phyloP scores from a whole-genome alignment of 2,113 vertebrate genomes.

The Amphiprion percula region DNA sequence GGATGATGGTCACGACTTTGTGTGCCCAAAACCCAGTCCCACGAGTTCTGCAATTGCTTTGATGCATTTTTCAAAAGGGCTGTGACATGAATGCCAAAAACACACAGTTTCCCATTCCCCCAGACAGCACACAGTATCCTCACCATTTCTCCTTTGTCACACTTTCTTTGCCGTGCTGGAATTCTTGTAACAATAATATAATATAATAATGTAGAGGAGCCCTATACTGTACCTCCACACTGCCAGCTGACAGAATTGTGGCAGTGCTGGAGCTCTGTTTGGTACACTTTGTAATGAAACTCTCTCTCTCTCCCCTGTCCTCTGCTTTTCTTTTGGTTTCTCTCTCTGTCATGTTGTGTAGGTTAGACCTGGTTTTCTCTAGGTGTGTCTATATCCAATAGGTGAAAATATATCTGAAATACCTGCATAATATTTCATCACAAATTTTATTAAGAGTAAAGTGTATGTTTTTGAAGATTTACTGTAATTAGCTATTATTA shows the following conservation, averaged over 20 bases:
- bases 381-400: slow-evolving; percentile 13
- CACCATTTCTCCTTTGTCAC: slow-evolving; percentile 63
- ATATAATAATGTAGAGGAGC: slow-evolving; percentile 45
- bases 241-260: slow-evolving; percentile 57
- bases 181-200: slow-evolving; percentile 58
- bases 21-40: slow-evolving; percentile 72
- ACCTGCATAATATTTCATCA: slow-evolving; percentile 8
- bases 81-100: slow-evolving; percentile 79
- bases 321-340: slow-evolving; percentile 10
- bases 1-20: slow-evolving; percentile 76
- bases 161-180: slow-evolving; percentile 43
- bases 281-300: slow-evolving; percentile 43
- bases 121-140: slow-evolving; percentile 65
- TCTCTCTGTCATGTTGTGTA: slow-evolving; percentile 17
- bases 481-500: neutral
- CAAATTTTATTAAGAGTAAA: neutral
- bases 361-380: slow-evolving; percentile 29
- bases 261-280: slow-evolving; percentile 52
- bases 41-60: slow-evolving; percentile 74
- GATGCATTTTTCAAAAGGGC: slow-evolving; percentile 84
- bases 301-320: neutral
- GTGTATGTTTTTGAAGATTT: neutral
- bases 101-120: slow-evolving; percentile 65
- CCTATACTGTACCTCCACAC: slow-evolving; percentile 44
- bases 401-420: slow-evolving; percentile 1